Percentiles rank a stretch among this genome's conserved stretches.
Evolutionary conservation across 1,140 invertebrate species (phyloP).

Genomic region (Schlechtendalia chinensis): DNA sequence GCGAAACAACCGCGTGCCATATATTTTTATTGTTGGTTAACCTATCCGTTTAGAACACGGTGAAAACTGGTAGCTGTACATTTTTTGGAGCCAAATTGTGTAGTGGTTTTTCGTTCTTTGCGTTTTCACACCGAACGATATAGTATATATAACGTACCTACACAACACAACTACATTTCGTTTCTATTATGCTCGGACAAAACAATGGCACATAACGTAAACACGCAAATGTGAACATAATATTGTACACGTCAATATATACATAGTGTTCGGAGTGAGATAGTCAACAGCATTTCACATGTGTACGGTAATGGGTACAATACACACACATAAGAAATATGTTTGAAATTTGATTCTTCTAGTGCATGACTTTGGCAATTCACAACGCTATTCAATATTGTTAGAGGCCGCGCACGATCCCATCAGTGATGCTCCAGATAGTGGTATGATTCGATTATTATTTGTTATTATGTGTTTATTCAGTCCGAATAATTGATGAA

Average conservation of each 20-base stretch:
- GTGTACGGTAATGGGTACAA: background rate
- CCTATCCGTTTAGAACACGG: background rate
- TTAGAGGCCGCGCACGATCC: background rate
- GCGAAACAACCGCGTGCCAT: conserved; percentile 13
- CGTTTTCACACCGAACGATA: background rate
- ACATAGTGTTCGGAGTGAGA: background rate
- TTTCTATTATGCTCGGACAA: background rate
- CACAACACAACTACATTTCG: background rate
- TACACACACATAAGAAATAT: no score
- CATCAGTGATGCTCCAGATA: background rate
- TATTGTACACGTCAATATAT: no score
- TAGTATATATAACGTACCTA: no score
- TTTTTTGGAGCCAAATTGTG: background rate
- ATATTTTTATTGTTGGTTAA: background rate
- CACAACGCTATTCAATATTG: background rate
- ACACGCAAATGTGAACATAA: background rate
- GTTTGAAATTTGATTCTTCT: background rate
- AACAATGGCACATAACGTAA: background rate
- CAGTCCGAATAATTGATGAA: background rate
- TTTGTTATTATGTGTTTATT: background rate
- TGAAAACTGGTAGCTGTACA: background rate
- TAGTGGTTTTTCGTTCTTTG: background rate
- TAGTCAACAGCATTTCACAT: background rate
- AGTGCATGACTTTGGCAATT: background rate
- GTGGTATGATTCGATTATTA: background rate